Conservation (phyloP, 2,888 invertebrate species). For the Rutpela maculata region DNA sequence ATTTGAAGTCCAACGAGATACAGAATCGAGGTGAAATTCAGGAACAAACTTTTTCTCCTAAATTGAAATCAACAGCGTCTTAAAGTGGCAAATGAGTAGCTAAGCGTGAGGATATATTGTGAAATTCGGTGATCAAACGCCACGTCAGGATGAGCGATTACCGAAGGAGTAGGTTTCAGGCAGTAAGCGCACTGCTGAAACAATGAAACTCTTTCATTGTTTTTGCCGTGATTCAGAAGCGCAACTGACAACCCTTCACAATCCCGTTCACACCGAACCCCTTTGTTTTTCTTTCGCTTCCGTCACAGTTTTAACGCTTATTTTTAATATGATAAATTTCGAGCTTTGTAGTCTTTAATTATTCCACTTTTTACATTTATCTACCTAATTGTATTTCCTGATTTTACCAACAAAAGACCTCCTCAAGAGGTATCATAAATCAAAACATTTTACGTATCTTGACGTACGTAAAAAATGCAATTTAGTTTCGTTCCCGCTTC, state of each 20-base stretch:
- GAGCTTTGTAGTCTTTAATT: constrained; percentile 74
- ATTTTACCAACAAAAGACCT: constrained; percentile 69
- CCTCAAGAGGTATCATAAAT: constrained; percentile 73
- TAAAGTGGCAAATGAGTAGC: constrained; percentile 50
- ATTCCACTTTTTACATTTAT: constrained; percentile 74
- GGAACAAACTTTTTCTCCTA: constrained; percentile 39
- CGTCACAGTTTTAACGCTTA: constrained; percentile 73
- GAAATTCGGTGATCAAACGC: constrained; percentile 62
- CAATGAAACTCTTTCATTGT: constrained; percentile 74
- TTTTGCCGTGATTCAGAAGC: constrained; percentile 72
- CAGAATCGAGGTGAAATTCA: constrained; percentile 31
- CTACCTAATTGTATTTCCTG: constrained; percentile 74
- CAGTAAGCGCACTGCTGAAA: constrained; percentile 61
- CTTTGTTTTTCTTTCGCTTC: constrained; percentile 73
- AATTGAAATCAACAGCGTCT: constrained; percentile 50
- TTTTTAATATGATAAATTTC: constrained; percentile 75
- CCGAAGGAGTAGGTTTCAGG: constrained; percentile 60
- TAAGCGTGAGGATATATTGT: constrained; percentile 50
- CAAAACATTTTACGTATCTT: constrained; percentile 69
- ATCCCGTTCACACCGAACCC: constrained; percentile 68
- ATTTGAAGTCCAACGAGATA: neutral
- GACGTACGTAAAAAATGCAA: constrained; percentile 67
- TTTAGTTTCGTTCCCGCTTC: constrained; percentile 66
- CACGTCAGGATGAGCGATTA: constrained; percentile 71
- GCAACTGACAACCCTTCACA: constrained; percentile 73